Conservation (phyloP, 2,888 invertebrate species). For the Idaea biselata region DNA sequence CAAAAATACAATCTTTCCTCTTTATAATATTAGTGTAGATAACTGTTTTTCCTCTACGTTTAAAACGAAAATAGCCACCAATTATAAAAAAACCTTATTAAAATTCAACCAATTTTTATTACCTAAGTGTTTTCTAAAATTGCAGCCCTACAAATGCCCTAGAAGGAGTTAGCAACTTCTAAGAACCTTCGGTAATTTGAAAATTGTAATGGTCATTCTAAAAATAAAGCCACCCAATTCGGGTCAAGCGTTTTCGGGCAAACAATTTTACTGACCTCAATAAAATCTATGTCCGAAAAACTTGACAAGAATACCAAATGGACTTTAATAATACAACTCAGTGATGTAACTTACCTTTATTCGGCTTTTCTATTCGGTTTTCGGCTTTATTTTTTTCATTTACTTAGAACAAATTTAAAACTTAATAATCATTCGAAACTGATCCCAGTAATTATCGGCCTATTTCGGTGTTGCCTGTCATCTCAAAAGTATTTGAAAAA, state of each 20-base stretch:
- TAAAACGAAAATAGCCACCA: no score
- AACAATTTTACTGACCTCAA: constrained; percentile 1
- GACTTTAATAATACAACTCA: not conserved
- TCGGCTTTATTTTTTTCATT: not conserved
- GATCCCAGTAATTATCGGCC: no score
- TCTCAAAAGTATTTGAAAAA: no score
- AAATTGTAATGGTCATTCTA: not conserved
- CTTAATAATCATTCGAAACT: no score
- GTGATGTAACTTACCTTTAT: not conserved
- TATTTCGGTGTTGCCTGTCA: no score
- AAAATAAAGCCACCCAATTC: not conserved
- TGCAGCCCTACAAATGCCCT: not conserved
- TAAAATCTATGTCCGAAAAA: constrained; percentile 1
- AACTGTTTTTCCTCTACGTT: no score
- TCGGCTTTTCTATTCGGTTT: not conserved
- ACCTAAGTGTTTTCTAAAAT: no score
- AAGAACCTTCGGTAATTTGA: not conserved
- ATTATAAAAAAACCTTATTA: no score
- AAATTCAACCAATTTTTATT: not conserved
- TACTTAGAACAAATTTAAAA: no score
- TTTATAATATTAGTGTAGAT: no score
- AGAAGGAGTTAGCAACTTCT: not conserved
- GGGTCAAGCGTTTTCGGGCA: constrained; percentile 1
- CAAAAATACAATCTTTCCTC: no score
- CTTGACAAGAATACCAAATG: not conserved